Conservation (phyloP, 2,888 invertebrate genomes). For the Ornithoptera priamus region DNA sequence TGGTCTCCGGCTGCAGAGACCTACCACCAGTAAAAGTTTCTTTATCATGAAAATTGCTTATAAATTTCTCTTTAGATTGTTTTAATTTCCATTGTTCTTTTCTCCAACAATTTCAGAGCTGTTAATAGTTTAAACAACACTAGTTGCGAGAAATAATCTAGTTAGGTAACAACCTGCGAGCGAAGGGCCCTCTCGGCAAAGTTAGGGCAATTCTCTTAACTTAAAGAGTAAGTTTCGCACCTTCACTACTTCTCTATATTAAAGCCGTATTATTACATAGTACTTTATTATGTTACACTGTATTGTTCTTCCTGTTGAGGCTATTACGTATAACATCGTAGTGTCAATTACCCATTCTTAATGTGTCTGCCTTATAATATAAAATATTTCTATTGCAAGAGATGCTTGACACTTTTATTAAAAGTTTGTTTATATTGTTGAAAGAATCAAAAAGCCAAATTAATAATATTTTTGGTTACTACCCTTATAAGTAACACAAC, state of each 20-base stretch:
- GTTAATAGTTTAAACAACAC: slow-evolving; percentile 63
- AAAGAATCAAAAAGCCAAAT: too few species aligned
- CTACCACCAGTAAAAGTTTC: too few species aligned
- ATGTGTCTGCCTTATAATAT: too few species aligned
- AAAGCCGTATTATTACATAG: slow-evolving; percentile 37
- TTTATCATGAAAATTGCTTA: too few species aligned
- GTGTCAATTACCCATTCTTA: too few species aligned
- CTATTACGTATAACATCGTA: background rate
- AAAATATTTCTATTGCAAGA: too few species aligned
- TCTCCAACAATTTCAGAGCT: slow-evolving; percentile 43
- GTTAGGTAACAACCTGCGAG: slow-evolving; percentile 66
- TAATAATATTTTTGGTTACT: too few species aligned
- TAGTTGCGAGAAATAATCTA: slow-evolving; percentile 61
- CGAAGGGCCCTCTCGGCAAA: slow-evolving; percentile 56
- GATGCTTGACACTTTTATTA: too few species aligned
- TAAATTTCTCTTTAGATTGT: too few species aligned
- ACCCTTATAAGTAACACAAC: too few species aligned
- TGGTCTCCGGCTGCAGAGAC: too few species aligned
- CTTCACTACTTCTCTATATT: slow-evolving; percentile 36
- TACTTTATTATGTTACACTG: background rate
- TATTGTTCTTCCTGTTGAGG: slow-evolving; percentile 10
- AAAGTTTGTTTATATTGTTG: too few species aligned
- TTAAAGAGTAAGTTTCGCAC: slow-evolving; percentile 48
- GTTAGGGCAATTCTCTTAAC: slow-evolving; percentile 68
- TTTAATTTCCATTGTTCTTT: slow-evolving; percentile 37